Conservation (phyloP, 2,888 invertebrate species). For the Epinotia bilunana region DNA sequence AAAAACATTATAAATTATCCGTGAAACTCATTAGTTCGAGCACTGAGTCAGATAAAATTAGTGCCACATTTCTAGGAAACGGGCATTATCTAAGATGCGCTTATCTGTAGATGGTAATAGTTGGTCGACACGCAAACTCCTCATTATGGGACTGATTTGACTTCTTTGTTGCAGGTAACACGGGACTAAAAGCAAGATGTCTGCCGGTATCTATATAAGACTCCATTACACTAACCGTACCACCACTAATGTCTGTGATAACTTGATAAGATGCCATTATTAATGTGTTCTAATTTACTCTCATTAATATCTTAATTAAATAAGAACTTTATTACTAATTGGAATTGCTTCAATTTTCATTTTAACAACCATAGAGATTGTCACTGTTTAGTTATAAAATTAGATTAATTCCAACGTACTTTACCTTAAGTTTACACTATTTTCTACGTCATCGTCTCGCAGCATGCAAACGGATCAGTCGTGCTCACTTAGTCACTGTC, state of each 20-base stretch:
- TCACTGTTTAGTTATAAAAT: conserved; percentile 7
- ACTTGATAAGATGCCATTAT: conserved; percentile 2
- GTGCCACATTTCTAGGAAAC: conserved; percentile 24
- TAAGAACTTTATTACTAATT: background rate
- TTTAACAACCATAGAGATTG: background rate
- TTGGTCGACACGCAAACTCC: conserved; percentile 22
- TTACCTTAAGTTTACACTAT: conserved; percentile 36
- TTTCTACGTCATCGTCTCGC: conserved; percentile 26
- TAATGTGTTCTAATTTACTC: conserved; percentile 9
- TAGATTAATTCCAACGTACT: conserved; percentile 18
- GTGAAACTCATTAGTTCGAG: conserved; percentile 14
- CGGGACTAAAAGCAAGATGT: conserved; percentile 13
- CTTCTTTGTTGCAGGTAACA: conserved; percentile 36
- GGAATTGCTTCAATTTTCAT: background rate
- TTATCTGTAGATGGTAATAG: conserved; percentile 25
- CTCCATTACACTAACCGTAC: background rate
- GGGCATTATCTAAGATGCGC: conserved; percentile 26
- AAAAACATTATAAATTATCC: conserved; percentile 25
- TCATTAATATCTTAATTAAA: background rate
- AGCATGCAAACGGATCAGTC: conserved; percentile 45
- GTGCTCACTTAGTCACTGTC: conserved; percentile 48
- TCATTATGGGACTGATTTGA: conserved; percentile 32
- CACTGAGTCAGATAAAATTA: conserved; percentile 20
- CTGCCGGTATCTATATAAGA: conserved; percentile 7
- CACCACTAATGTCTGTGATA: conserved; percentile 2